Evolutionary conservation across 2,888 invertebrate species (phyloP).

Genomic region (Fissipunctia ypsillon): DNA sequence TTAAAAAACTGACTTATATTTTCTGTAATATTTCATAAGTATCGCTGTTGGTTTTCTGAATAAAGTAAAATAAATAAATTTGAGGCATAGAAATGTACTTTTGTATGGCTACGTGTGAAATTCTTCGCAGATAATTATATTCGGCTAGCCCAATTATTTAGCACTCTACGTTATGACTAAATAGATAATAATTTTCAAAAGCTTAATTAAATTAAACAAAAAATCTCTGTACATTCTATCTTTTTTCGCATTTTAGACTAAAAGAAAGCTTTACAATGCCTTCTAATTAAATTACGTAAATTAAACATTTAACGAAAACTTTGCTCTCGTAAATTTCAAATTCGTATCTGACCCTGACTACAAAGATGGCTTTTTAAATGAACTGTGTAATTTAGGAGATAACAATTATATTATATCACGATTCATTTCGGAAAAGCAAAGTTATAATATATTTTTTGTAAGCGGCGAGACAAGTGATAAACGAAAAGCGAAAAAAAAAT

Average conservation of each 20-base stretch:
- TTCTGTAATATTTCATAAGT: too few relatives aligned
- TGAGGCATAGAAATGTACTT: neutral
- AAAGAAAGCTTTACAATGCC: conserved; percentile 33
- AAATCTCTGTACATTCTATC: neutral
- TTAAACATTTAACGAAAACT: conserved; percentile 50
- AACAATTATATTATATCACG: conserved; percentile 65
- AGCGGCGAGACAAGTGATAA: conserved; percentile 10
- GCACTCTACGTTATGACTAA: neutral
- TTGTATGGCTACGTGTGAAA: too few relatives aligned
- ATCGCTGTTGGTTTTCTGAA: too few relatives aligned
- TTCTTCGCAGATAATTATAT: neutral
- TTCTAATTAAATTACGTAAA: conserved; percentile 44
- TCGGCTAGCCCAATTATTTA: neutral
- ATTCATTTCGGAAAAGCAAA: conserved; percentile 62
- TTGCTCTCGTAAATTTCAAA: conserved; percentile 29
- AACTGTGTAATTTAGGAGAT: conserved; percentile 63
- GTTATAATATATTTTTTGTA: conserved; percentile 53
- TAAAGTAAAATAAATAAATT: too few relatives aligned
- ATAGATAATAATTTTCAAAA: neutral
- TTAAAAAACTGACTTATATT: too few relatives aligned
- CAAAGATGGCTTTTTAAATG: conserved; percentile 62
- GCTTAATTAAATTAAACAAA: conserved; percentile 8
- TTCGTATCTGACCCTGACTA: conserved; percentile 44
- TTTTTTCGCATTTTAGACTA: conserved; percentile 29
- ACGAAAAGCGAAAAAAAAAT: neutral